These are phyloP conservation scores for Lochmaea capreae DNA, from an alignment of 2,888 invertebrate species.

Conservation along the genomic window DNA sequence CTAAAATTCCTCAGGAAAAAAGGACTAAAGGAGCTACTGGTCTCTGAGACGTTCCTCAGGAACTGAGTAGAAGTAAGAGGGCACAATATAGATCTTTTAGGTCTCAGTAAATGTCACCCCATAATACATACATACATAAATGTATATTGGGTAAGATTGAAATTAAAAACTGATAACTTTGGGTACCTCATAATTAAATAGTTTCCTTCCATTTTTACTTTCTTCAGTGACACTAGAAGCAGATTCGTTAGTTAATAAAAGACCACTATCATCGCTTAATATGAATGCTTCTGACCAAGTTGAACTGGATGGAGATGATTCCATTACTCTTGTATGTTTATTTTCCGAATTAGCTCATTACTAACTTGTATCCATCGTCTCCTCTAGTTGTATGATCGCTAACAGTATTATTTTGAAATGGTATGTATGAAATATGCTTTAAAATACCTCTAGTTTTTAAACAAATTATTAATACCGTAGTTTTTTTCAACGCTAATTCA, in stretches of 20 bases:
- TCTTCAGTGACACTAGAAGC: slow-evolving; percentile 79
- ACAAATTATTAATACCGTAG: neutral
- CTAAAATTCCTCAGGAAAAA: no score
- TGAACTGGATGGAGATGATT: slow-evolving; percentile 82
- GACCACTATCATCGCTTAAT: slow-evolving; percentile 81
- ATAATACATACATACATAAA: no score
- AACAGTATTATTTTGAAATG: neutral
- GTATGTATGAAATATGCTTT: neutral
- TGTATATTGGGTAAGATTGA: no score
- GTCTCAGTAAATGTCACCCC: no score
- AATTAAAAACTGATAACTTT: neutral
- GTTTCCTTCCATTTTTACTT: slow-evolving; percentile 75
- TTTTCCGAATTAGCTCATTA: slow-evolving; percentile 31
- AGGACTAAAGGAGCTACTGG: no score
- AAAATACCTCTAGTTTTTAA: neutral
- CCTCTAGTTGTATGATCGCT: neutral
- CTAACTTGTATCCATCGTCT: slow-evolving; percentile 23
- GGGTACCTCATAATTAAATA: slow-evolving; percentile 76
- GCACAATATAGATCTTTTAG: no score
- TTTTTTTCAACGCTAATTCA: neutral
- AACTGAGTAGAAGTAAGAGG: no score
- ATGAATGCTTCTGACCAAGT: slow-evolving; percentile 80
- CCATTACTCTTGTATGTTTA: slow-evolving; percentile 67
- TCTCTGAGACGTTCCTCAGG: no score
- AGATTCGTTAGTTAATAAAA: slow-evolving; percentile 78